These are phyloP conservation scores for Asbolus verrucosus DNA, from an alignment of 1,140 invertebrate species.

Conservation along the genomic window DNA sequence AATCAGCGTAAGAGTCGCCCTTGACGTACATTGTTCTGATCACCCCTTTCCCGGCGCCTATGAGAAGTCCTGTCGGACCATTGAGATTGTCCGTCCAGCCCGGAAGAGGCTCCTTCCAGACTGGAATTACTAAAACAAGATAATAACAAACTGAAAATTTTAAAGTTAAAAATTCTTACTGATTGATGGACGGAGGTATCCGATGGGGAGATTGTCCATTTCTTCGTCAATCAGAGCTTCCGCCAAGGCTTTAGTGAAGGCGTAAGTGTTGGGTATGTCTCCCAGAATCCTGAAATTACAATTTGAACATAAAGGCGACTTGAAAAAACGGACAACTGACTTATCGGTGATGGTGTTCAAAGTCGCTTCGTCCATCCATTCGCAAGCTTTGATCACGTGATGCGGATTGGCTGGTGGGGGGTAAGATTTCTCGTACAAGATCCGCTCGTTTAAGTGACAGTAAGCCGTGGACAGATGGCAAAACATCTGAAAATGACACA, in stretches of 20 bases:
- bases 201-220: slow-evolving; percentile 80
- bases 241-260: slow-evolving; percentile 90
- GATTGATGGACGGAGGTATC: slow-evolving; percentile 92
- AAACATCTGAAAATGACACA: slow-evolving; percentile 65
- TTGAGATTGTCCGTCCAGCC: slow-evolving; percentile 97
- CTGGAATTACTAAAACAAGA: slow-evolving; percentile 75
- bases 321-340: slow-evolving; percentile 54
- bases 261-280: slow-evolving; percentile 90
- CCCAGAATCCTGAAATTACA: slow-evolving; percentile 80
- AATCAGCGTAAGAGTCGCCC: slow-evolving; percentile 82
- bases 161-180: slow-evolving; percentile 68
- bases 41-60: slow-evolving; percentile 86
- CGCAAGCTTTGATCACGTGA: slow-evolving; percentile 75
- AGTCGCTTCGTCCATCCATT: slow-evolving; percentile 76
- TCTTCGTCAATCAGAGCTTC: slow-evolving; percentile 85
- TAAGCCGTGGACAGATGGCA: slow-evolving; percentile 74
- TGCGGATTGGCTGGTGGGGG: slow-evolving; percentile 77
- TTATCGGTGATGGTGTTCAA: slow-evolving; percentile 56
- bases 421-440: slow-evolving; percentile 78
- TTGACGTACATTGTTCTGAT: slow-evolving; percentile 88
- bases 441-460: slow-evolving; percentile 75
- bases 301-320: no score
- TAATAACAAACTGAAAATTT: slow-evolving; percentile 36
- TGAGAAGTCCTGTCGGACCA: slow-evolving; percentile 84
- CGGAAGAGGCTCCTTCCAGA: slow-evolving; percentile 82